phyloP scores from a whole-genome alignment of 2,888 invertebrate genomes.

The Hoplodrina blanda region DNA sequence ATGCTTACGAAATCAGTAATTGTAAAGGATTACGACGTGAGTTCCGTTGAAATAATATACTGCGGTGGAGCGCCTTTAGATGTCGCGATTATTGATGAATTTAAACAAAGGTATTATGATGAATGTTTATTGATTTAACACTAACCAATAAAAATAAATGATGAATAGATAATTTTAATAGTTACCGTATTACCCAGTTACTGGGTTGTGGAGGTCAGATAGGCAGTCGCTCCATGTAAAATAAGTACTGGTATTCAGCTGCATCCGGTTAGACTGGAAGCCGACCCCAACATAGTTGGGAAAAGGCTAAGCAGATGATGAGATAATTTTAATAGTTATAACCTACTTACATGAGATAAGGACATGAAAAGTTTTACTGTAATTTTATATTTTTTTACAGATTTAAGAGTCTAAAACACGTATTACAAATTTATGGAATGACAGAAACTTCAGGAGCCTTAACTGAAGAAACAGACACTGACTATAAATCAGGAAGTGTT shows the following conservation, averaged over 20 bases:
- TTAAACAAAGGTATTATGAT: slow-evolving; percentile 70
- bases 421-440: slow-evolving; percentile 83
- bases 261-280: too few species aligned
- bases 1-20: slow-evolving; percentile 74
- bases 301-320: too few species aligned
- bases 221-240: too few species aligned
- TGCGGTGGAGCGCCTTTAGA: slow-evolving; percentile 81
- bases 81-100: slow-evolving; percentile 65
- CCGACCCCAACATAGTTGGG: too few species aligned
- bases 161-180: background rate
- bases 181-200: too few species aligned
- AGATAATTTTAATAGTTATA: background rate
- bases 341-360: background rate
- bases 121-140: too few species aligned
- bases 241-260: too few species aligned
- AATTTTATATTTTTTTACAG: slow-evolving; percentile 58
- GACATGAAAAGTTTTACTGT: too few species aligned
- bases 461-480: slow-evolving; percentile 69
- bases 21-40: slow-evolving; percentile 73
- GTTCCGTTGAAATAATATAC: slow-evolving; percentile 73
- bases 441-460: slow-evolving; percentile 78
- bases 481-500: slow-evolving; percentile 74
- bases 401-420: slow-evolving; percentile 70
- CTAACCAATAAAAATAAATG: too few species aligned
- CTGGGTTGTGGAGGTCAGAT: too few species aligned